These are phyloP conservation scores for Parasteatoda tepidariorum DNA, from an alignment of 1,140 invertebrate species.

Conservation along the genomic window DNA sequence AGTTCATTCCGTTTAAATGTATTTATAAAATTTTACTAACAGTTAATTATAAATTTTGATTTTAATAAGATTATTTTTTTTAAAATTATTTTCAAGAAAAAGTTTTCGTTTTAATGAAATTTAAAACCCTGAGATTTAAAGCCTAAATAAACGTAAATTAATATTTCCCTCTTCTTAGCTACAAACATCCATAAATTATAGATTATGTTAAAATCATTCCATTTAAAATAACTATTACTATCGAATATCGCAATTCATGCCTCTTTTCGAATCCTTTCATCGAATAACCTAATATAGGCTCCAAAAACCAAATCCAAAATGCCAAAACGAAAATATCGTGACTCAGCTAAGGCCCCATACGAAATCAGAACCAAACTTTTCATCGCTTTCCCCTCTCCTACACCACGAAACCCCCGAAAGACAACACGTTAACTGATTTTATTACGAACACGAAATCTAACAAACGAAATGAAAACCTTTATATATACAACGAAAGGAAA, in stretches of 20 bases:
- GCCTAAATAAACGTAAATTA: too few species aligned
- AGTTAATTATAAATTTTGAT: too few species aligned
- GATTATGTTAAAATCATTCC: not conserved
- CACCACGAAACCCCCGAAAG: constrained; percentile 8
- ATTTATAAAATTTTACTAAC: too few species aligned
- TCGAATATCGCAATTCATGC: not conserved
- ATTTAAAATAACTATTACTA: not conserved
- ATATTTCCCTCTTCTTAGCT: not conserved
- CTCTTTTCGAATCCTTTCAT: not conserved
- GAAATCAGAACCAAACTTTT: constrained; percentile 33
- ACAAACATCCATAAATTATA: not conserved
- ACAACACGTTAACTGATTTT: constrained; percentile 60
- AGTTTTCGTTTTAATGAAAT: too few species aligned
- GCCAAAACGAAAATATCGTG: constrained; percentile 41
- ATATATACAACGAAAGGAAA: constrained; percentile 12
- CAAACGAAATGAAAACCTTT: constrained; percentile 53
- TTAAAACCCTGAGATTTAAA: too few species aligned
- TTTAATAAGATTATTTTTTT: too few species aligned
- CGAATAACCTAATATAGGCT: not conserved
- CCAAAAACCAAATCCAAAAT: constrained; percentile 5
- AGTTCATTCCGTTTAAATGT: too few species aligned
- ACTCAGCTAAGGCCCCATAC: constrained; percentile 29
- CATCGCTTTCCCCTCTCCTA: not conserved
- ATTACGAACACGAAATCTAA: constrained; percentile 40
- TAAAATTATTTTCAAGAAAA: too few species aligned